Evolutionary conservation across 2,797 vertebrate genomes (phyloP).

Genomic region (Pangasius larnaudii): DNA sequence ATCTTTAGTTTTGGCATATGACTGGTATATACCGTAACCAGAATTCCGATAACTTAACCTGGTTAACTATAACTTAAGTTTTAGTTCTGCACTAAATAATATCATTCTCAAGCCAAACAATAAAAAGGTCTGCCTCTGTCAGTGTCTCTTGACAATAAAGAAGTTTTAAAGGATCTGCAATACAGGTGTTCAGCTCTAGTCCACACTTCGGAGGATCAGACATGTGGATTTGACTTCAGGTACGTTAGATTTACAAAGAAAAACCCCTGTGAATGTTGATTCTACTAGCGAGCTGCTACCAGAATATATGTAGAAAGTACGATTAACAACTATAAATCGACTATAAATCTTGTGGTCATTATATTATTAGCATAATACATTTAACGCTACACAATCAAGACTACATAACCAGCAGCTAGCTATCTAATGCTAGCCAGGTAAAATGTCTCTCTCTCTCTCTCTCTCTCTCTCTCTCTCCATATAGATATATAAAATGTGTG

Average conservation of each 20-base stretch:
- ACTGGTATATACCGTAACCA: not conserved
- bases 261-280: not conserved
- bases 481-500: not conserved
- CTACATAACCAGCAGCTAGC: not conserved
- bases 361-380: not conserved
- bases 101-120: not conserved
- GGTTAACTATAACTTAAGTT: too few relatives aligned
- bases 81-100: too few relatives aligned
- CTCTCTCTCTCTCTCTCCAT: not conserved
- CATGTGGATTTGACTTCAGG: not conserved
- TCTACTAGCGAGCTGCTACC: not conserved
- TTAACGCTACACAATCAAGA: not conserved
- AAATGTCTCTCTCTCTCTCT: not conserved
- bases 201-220: not conserved
- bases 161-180: not conserved
- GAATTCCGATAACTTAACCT: not conserved
- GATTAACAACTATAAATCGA: not conserved
- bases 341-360: not conserved
- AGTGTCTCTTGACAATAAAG: not conserved
- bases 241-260: not conserved
- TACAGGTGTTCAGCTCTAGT: not conserved
- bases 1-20: not conserved
- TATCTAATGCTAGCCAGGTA: not conserved
- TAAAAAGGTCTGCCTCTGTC: not conserved
- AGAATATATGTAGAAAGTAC: not conserved